Percentiles rank a stretch among this genome's conserved stretches.
phyloP scores from a whole-genome alignment of 2,888 invertebrate species.

The Agonopterix subpropinquella region DNA sequence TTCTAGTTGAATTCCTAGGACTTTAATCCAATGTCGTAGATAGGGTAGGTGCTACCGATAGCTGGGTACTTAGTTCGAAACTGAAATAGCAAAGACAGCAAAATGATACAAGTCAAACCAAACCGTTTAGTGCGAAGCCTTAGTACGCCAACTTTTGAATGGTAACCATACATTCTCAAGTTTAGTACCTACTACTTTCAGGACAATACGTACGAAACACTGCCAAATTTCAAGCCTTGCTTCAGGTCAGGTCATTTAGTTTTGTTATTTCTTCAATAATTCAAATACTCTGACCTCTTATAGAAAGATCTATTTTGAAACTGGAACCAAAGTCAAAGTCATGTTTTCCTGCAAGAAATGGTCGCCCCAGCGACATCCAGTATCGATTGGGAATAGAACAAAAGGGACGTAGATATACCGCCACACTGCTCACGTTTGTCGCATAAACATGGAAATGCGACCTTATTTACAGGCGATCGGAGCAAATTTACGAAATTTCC shows the following conservation, averaged over 20 bases:
- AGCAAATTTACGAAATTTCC: slow-evolving; percentile 24
- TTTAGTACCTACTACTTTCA: not conserved
- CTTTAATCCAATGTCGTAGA: no score
- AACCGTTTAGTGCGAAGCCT: slow-evolving; percentile 48
- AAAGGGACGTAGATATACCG: slow-evolving; percentile 48
- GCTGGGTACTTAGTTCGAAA: no score
- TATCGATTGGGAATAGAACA: slow-evolving; percentile 60
- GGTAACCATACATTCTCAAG: slow-evolving; percentile 24
- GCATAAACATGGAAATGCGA: slow-evolving; percentile 64
- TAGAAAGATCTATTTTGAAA: no score
- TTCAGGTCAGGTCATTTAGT: no score
- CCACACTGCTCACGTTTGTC: slow-evolving; percentile 52
- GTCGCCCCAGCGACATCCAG: slow-evolving; percentile 45
- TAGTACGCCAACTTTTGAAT: slow-evolving; percentile 26
- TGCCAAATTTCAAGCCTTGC: no score
- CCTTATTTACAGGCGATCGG: slow-evolving; percentile 40
- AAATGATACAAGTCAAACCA: slow-evolving; percentile 33
- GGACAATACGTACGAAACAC: not conserved
- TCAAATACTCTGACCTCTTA: no score
- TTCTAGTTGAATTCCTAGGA: no score
- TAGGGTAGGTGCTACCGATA: no score
- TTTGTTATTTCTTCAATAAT: no score
- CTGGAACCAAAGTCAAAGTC: no score
- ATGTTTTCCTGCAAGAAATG: slow-evolving; percentile 16
- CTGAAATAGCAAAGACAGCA: slow-evolving; percentile 1